Base-by-base conservation (phyloP, 2,888 invertebrate genomes). In the Polydrusus cervinus region DNA sequence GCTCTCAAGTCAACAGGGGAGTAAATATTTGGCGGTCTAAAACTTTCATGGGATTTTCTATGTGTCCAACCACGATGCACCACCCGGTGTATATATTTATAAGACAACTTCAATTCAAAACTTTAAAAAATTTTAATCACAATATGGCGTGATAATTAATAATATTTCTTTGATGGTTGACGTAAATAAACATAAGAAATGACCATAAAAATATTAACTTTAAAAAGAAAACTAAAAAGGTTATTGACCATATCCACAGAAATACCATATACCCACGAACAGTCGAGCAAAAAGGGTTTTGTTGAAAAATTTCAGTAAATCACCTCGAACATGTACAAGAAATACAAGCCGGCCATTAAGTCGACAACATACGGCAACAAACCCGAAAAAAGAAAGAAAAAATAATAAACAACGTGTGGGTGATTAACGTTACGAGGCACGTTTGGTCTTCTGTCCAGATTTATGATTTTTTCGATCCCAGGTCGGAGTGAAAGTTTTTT, bases 371-470 rank as follows among this genome's bases (percentile, higher is more conserved):
- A 74, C 70, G 65, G 70, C 61, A 68, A 30, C 60, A 69, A 62
- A 47, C 57, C 57, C 38, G 47, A 55, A 34, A 66, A 75, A 61
- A 71, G 70, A 71, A 53, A 57, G 71, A 57, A 71, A 76, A 77
- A 77, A 34, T 74, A 77, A 43, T 68, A 72, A 76, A 68, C 71
- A 71, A 70, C 69, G 66, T 45, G 74, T 70, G 79, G 79, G 81
- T 81, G 81, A 82, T 80, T 81, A 81, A 81, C 79, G 78, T 79
- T 78, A 77, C 76, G 47, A 80, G 78, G 78, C 79, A 81, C 79
- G 82, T 81, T 81, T 79, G 78, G 79, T 78, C 78, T 81, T 74
- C 71, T 69, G 70, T 74, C 74, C 76, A 77, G 81, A 82, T 81
- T 81, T 82, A 81, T 81, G 81, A 64, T 79, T 79, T 79, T 77